Evolutionary conservation across 2,113 vertebrate species (phyloP), one percentile per base, ranked within the genome.

Genomic region (Probosciger aterrimus): DNA sequence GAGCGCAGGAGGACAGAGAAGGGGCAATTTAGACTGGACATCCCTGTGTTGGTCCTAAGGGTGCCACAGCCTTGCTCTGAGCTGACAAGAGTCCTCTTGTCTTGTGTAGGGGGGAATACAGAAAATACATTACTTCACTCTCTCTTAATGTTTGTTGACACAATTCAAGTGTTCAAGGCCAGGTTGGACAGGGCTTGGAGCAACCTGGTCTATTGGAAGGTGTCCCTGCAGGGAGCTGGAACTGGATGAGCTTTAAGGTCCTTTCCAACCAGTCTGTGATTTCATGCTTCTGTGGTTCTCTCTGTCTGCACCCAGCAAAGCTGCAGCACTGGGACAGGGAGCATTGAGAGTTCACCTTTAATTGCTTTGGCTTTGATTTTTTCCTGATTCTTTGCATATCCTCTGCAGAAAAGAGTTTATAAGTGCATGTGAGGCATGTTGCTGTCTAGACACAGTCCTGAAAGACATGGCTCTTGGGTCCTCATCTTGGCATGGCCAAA

Each of bases 71-170:
- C 20, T 57, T 44, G 19, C 16, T 57, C 55, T 50, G 53, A 30
- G 53, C 6, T 39, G 47, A 31, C 33, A 35, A 6, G 3, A 67
- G 4, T 18, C 15, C 62, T 63, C 37, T 44, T 39, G 37, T 39
- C 37, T 39, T 39, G 18, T 7, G 1, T 6, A 53, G 10, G 4
- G 5, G 3, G 12, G 1, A 31, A 5, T 11, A 14, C 20, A 67
- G n/a, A 18, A 2, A 47, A 14, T 28, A 22, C 22, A 31, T 67
- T 49, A 27, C 55, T 77, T 77, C 11, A 37, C 57, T 69, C 15
- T 57, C 31, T 82, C 63, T 27, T 84, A 52, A 59, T 3, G 4
- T 35, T 35, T 59, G 33, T 35, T 59, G 57, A 24, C 33, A 59
- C 57, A 24, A 35, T 24, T 35, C 57, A 24, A 35, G 57, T 7